Evolutionary conservation across 2,113 vertebrate genomes (phyloP).

Genomic region (Eulacestoma nigropectus): DNA sequence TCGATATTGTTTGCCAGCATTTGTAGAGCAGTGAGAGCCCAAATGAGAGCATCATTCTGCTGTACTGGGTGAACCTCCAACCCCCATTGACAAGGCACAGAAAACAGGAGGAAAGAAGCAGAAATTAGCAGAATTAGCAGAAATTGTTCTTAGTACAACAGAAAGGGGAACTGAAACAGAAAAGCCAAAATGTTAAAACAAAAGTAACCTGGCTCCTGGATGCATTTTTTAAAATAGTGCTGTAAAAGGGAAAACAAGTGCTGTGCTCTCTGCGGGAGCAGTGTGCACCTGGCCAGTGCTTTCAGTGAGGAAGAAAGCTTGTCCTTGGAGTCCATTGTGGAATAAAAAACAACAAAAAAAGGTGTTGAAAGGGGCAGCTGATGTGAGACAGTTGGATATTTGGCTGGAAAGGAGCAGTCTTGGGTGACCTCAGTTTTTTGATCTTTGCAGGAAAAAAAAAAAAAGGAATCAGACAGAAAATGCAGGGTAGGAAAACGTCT

Average conservation of each 20-base stretch:
- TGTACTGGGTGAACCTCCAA: not conserved
- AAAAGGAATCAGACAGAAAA: not conserved
- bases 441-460: not conserved
- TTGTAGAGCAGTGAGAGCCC: not conserved
- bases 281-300: not conserved
- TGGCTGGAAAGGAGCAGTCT: not conserved
- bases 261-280: not conserved
- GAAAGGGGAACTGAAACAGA: not conserved
- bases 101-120: not conserved
- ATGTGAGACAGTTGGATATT: not conserved
- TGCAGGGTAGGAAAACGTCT: not conserved
- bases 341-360: not conserved
- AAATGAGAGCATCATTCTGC: not conserved
- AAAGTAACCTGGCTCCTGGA: not conserved
- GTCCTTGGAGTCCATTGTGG: not conserved
- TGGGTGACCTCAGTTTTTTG: not conserved
- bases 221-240: accelerated
- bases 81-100: not conserved
- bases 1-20: constrained; percentile 9
- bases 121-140: too few relatives aligned
- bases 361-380: not conserved
- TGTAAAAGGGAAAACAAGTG: not conserved
- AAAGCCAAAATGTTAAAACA: not conserved
- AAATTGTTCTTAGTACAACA: not conserved
- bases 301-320: not conserved